Conservation (phyloP, 2,888 invertebrate genomes). For the Ypsolopha scabrella region DNA sequence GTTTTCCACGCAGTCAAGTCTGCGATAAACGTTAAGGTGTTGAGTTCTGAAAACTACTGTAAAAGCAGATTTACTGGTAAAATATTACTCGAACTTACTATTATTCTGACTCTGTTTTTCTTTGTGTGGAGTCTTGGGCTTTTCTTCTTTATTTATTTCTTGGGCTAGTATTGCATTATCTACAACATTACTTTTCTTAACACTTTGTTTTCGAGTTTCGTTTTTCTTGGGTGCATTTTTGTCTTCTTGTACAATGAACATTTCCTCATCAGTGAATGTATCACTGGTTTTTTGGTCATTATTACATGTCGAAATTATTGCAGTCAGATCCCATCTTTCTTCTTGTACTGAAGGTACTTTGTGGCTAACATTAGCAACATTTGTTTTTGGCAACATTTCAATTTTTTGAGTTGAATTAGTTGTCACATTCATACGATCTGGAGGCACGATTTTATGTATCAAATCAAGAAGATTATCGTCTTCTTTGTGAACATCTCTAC, state of each 20-base stretch:
- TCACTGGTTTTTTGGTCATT: conserved; percentile 36
- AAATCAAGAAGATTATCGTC: conserved; percentile 44
- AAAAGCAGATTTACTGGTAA: no score
- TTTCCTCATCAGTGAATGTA: conserved; percentile 57
- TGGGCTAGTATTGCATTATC: no score
- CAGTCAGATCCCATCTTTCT: conserved; percentile 42
- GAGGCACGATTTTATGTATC: conserved; percentile 53
- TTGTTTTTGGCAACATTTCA: conserved; percentile 19
- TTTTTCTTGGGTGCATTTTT: conserved; percentile 12
- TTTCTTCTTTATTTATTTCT: background rate
- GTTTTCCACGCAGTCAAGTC: no score
- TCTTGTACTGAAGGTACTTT: conserved; percentile 5
- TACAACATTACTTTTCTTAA: background rate
- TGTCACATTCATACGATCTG: conserved; percentile 39
- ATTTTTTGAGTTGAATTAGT: conserved; percentile 15
- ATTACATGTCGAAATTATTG: conserved; percentile 34
- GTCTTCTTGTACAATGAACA: conserved; percentile 20
- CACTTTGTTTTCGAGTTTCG: conserved; percentile 5
- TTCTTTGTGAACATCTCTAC: conserved; percentile 34
- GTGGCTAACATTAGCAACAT: conserved; percentile 10
- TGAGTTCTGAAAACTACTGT: no score
- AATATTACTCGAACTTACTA: no score
- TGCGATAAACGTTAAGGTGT: no score
- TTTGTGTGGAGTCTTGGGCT: background rate
- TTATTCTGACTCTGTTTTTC: background rate